Evolutionary conservation across 2,888 invertebrate genomes (phyloP), one percentile per base, ranked within the genome.

Genomic region (Sussaba pulchella): DNA sequence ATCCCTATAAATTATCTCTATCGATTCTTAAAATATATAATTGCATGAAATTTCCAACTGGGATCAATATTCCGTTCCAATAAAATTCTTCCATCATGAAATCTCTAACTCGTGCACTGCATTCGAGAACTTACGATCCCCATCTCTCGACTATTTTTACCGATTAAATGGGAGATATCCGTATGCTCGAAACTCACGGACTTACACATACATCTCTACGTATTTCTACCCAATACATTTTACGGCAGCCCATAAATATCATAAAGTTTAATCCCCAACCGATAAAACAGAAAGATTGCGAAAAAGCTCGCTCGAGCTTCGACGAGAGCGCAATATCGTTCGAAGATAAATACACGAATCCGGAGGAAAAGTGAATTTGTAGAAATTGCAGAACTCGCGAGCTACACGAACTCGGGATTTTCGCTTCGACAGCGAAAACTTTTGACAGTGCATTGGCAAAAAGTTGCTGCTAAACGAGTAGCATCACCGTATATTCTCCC

Each of bases 401-500:
- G 52, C 67, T 59, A 47, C 26, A 10, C 19, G 41, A 43, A 63
- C 41, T 52, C 72, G 52, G 41, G n/a, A n/a, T 72, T 72, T 72
- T 41, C 50, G 63, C 70, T 52, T 63, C 63, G 61, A 52, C 41
- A 41, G 52, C 63, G 63, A 31, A 63, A 72, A 63, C 73, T 61
- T n/a, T 71, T 45, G 57, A 17, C 17, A 24, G 17, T n/a, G 45
- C 43, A 57, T 54, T 9, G 8, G 14, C 26, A 43, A 26, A 24
- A 54, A 31, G 24, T n/a, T 39, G 39, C 21, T 43, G 57, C 45
- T 70, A 70, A 70, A 45, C 69, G 57, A n/a, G 43, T 24, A 45
- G 9, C 43, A 70, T 70, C 57, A 54, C 21, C 43, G 54, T 17
- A 26, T 9, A 57, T 70, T 57, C 26, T 43, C 57, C 54, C n/a